Evolutionary conservation across 2,797 vertebrate species (phyloP).

Genomic region (Myiotriccus ornatus): DNA sequence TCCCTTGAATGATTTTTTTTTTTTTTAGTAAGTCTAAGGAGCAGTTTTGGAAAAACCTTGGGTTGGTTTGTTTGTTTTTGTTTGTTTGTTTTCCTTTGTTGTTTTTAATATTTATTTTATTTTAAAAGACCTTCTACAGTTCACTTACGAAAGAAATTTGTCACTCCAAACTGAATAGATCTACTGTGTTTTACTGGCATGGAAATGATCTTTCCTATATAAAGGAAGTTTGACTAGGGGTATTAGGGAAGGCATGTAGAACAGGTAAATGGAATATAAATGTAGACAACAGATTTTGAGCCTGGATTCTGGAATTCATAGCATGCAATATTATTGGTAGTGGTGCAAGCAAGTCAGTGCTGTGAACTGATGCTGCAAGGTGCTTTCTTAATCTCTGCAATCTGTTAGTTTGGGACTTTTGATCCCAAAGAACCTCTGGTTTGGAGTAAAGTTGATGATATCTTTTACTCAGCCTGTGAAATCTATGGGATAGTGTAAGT

Average conservation of each 20-base stretch:
- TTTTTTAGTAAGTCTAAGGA: background rate
- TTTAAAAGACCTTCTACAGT: background rate
- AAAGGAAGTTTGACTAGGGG: background rate
- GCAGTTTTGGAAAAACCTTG: background rate
- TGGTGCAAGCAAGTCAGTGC: background rate
- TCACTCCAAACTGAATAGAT: background rate
- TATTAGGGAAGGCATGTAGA: background rate
- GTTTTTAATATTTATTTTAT: background rate
- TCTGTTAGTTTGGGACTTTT: background rate
- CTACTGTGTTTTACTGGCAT: background rate
- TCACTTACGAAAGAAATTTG: background rate
- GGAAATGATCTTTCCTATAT: background rate
- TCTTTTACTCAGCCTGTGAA: background rate
- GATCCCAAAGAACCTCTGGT: background rate
- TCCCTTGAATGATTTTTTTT: background rate
- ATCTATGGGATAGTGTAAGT: background rate
- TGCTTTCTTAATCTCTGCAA: background rate
- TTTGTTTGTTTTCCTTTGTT: too few species aligned
- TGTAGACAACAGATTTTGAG: background rate
- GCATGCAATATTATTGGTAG: background rate
- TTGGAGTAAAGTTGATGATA: background rate
- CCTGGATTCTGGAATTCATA: background rate
- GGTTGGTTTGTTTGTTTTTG: too few species aligned
- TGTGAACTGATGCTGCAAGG: background rate
- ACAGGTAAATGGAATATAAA: background rate